Base-by-base conservation (phyloP, 2,888 invertebrate species). In the Callosobruchus maculatus region DNA sequence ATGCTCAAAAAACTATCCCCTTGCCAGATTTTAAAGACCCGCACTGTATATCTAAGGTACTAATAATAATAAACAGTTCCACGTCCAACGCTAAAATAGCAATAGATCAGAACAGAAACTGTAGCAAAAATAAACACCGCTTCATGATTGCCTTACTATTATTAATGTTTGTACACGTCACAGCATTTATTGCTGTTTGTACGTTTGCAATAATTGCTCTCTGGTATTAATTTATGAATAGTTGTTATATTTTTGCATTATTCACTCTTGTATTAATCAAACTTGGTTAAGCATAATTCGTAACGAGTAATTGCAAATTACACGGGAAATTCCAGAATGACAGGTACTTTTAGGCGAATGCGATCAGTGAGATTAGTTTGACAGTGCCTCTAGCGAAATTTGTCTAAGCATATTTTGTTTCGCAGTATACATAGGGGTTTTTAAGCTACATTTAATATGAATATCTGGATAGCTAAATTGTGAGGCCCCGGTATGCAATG, bases 301-400 rank as follows among this genome's bases (percentile, higher is more conserved):
- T 49, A 49, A 1, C 49, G 1, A 49, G 13, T 49, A 49, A 49
- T 49, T 49, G 49, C 3, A 18, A 49, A 30, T 9, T 30, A 30
- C 30, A 30, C 30, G 30, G n/a, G n/a, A 7, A 26, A 26, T 26
- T 26, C 26, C 26, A 26, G 26, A 26, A n/a, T n/a, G n/a, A n/a
- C n/a, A n/a, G n/a, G n/a, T n/a, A n/a, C n/a, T n/a, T n/a, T n/a
- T n/a, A n/a, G n/a, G n/a, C n/a, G n/a, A n/a, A n/a, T n/a, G n/a
- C n/a, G n/a, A n/a, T n/a, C n/a, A n/a, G n/a, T n/a, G n/a, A n/a
- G n/a, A n/a, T n/a, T n/a, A n/a, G n/a, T n/a, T 74, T 74, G 72
- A 68, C 69, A 72, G 70, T 71, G 68, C 31, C 67, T 74, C 72
- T 72, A 71, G n/a, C 67, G 74, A 67, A 26, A n/a, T n/a, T n/a